Conservation (phyloP, 1,140 invertebrate species). For the Drusus annulatus region DNA sequence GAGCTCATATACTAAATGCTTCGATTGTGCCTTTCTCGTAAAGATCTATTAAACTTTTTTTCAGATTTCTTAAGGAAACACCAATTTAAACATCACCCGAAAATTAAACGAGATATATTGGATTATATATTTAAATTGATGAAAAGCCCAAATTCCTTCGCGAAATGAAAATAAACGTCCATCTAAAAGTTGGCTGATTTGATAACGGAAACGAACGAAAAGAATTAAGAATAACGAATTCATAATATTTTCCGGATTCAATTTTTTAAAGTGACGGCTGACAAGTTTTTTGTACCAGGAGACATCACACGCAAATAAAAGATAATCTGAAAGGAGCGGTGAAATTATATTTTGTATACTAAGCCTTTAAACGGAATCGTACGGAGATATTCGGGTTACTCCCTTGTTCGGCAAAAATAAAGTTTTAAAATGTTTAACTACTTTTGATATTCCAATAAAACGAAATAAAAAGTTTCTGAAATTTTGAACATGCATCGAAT, state of each 20-base stretch:
- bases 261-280: slow-evolving; percentile 52
- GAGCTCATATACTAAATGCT: too few species aligned
- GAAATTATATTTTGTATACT: slow-evolving; percentile 20
- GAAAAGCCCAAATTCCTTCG: too few species aligned
- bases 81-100: too few species aligned
- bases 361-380: not conserved
- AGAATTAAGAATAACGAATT: slow-evolving; percentile 36
- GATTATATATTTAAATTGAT: too few species aligned
- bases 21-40: too few species aligned
- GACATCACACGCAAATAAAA: slow-evolving; percentile 48
- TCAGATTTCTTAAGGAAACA: too few species aligned
- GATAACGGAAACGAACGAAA: slow-evolving; percentile 37
- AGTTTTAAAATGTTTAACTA: too few species aligned
- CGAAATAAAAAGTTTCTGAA: slow-evolving; percentile 17
- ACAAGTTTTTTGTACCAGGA: slow-evolving; percentile 48
- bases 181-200: slow-evolving; percentile 3
- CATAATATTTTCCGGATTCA: slow-evolving; percentile 38
- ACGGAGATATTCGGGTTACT: not conserved
- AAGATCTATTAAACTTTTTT: too few species aligned
- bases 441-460: not conserved
- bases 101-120: too few species aligned
- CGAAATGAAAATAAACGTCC: too few species aligned
- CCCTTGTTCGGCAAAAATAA: too few species aligned
- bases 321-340: slow-evolving; percentile 32
- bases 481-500: not conserved